These are phyloP conservation scores for Argentina silus DNA, from an alignment of 2,797 vertebrate genomes.

Conservation along the genomic window DNA sequence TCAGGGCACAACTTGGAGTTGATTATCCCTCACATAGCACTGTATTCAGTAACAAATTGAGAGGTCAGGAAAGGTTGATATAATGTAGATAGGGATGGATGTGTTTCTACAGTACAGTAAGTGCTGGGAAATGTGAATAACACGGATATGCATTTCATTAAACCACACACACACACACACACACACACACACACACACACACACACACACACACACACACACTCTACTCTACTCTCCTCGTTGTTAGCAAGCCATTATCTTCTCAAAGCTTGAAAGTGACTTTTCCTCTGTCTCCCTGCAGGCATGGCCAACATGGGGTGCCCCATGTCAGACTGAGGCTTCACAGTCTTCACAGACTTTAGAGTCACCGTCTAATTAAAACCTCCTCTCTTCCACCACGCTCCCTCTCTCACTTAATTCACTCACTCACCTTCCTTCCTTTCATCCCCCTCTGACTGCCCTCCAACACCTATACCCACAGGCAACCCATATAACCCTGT, in stretches of 20 bases:
- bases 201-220: constrained; percentile 26
- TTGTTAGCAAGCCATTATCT: constrained; percentile 53
- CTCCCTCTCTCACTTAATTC: constrained; percentile 34
- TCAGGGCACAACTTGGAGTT: too few relatives aligned
- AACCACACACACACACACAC: not conserved
- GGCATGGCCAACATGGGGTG: not conserved
- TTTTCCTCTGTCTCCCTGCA: constrained; percentile 48
- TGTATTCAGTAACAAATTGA: too few relatives aligned
- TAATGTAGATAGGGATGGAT: too few relatives aligned
- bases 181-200: constrained; percentile 1
- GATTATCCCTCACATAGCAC: too few relatives aligned
- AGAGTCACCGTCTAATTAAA: not conserved
- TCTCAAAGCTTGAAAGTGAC: constrained; percentile 75
- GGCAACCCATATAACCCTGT: not conserved
- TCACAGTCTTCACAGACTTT: not conserved
- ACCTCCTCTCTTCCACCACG: constrained; percentile 35
- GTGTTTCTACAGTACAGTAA: too few relatives aligned
- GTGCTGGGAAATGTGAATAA: too few relatives aligned
- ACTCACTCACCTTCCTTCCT: not conserved
- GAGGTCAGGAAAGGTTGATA: too few relatives aligned
- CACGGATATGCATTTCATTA: too few relatives aligned
- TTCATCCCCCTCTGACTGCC: not conserved
- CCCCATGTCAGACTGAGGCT: not conserved
- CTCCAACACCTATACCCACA: not conserved
- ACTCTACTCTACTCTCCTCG: not conserved